Evolutionary conservation across 2,797 vertebrate genomes (phyloP).

Genomic region (Dipus sagitta): DNA sequence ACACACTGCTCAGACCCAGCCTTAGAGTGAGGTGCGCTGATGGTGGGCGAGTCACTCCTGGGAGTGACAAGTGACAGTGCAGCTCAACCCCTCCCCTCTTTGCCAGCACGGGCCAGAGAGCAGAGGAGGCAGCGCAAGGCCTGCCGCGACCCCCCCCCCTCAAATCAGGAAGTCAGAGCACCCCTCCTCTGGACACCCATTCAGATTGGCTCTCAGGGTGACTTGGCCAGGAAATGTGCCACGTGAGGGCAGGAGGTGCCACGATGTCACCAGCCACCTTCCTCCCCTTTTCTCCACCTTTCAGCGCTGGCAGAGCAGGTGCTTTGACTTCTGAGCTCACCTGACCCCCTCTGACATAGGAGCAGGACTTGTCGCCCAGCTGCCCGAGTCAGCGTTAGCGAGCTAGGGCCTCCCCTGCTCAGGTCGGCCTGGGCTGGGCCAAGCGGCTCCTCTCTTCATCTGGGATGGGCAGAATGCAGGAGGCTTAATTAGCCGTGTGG

Average conservation of each 20-base stretch:
- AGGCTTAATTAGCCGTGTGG: neutral
- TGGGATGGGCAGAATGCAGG: neutral
- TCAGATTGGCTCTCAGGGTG: neutral
- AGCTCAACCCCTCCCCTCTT: neutral
- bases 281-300: neutral
- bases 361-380: too few relatives aligned
- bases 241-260: neutral
- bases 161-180: neutral
- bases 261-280: neutral
- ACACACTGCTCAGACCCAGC: neutral
- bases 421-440: neutral
- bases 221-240: neutral
- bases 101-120: neutral
- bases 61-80: neutral
- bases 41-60: neutral
- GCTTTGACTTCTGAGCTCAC: neutral
- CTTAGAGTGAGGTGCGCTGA: neutral
- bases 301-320: neutral
- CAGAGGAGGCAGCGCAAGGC: neutral
- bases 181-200: neutral
- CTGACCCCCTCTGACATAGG: neutral
- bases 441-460: neutral
- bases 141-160: too few relatives aligned
- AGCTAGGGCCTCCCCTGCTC: neutral
- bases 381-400: fast-evolving